Evolutionary conservation across 2,113 vertebrate genomes (phyloP), one percentile per base, ranked within the genome.

Genomic region (Elephantulus edwardii): DNA sequence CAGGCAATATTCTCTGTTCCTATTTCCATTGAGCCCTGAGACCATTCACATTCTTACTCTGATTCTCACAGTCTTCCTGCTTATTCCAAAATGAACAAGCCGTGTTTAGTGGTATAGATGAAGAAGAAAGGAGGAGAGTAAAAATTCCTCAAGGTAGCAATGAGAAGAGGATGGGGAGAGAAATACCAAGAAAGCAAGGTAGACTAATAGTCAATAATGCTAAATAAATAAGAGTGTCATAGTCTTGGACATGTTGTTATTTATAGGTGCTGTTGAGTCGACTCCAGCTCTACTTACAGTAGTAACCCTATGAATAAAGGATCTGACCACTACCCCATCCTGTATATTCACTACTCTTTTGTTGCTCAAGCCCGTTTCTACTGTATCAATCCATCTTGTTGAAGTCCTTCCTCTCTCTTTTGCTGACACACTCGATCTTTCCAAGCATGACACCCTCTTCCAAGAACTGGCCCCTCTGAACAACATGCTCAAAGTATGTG

Each of bases 21-120:
- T 58, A 35, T 68, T 85, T 82, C 54, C 16, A 13, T 66, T 28
- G 56, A 48, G 19, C 19, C 35, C 70, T 62, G 71, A 42, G 28
- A 17, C 70, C 91, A 40, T 33, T 75, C 80, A 87, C 38, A 48
- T 94, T 62, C 56, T 86, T 74, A 80, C 42, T 78, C 85, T 16
- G 42, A 72, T 16, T 91, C 74, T 86, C 70, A 70, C 30, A 60
- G 26, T 44, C 58, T 68, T 56, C 16, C 66, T 60, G 46, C 30
- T 79, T 17, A 52, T 70, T 94, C 28, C 50, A 38, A 56, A 86
- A 35, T 33, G 20, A 8, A 38, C 28, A 30, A 8, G 14, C 30
- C 33, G 16, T n/a, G 35, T 44, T 66, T 77, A 28, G 20, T 71
- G n/a, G 9, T 44, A 20, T 78, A 56, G 74, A 38, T 75, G 38